phyloP scores from a whole-genome alignment of 2,888 invertebrate genomes.

The Aleiodes alternator region DNA sequence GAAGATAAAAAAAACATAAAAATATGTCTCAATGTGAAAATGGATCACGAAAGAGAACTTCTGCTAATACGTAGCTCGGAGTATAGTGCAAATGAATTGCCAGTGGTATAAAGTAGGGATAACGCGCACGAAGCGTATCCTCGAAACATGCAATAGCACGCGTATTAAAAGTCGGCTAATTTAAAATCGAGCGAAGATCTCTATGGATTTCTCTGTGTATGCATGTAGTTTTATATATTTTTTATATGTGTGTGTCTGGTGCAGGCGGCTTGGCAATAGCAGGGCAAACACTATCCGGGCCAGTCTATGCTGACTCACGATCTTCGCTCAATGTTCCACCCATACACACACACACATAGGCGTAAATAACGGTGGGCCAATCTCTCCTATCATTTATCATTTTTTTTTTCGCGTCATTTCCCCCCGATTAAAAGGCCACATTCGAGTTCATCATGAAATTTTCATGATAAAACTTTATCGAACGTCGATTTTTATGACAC shows the following conservation, averaged over 20 bases:
- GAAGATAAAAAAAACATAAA: background rate
- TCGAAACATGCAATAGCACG: constrained; percentile 66
- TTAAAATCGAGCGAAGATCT: constrained; percentile 70
- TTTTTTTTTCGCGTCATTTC: background rate
- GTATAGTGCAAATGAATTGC: constrained; percentile 61
- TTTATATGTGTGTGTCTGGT: constrained; percentile 18
- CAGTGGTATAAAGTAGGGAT: constrained; percentile 55
- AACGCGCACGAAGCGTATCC: constrained; percentile 65
- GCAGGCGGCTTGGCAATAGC: constrained; percentile 43
- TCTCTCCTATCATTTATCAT: constrained; percentile 37
- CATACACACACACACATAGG: constrained; percentile 48
- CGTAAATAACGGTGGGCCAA: constrained; percentile 61
- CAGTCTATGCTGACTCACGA: constrained; percentile 66
- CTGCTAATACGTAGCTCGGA: constrained; percentile 48
- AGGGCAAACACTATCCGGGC: constrained; percentile 54
- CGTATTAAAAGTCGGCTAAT: constrained; percentile 69
- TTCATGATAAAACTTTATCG: no score
- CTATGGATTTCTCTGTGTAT: constrained; percentile 48
- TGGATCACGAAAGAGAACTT: constrained; percentile 34
- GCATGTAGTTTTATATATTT: background rate
- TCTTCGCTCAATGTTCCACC: constrained; percentile 44
- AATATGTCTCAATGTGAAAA: background rate
- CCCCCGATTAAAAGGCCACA: background rate
- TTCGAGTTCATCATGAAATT: no score
- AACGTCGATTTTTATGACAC: no score